Percentiles rank a stretch among this genome's conserved stretches.
Evolutionary conservation across 2,113 vertebrate genomes (phyloP).

Genomic region (Puntigrus tetrazona): DNA sequence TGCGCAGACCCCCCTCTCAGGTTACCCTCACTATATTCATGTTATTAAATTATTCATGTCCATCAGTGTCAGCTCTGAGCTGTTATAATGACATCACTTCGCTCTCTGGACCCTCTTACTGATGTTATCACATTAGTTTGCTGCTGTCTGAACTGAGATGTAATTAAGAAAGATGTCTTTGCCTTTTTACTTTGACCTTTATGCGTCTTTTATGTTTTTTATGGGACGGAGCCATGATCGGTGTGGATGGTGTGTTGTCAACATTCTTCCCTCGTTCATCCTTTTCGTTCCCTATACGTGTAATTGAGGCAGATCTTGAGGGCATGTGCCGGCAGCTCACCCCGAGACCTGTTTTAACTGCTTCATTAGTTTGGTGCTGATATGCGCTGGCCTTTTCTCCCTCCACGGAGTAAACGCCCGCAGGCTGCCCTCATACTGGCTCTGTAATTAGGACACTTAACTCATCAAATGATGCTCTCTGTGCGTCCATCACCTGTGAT

Average conservation of each 20-base stretch:
- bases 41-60: constrained; percentile 36
- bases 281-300: neutral
- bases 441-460: constrained; percentile 24
- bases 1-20: neutral
- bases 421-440: constrained; percentile 9
- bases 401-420: neutral
- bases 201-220: constrained; percentile 72
- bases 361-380: constrained; percentile 7
- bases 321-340: neutral
- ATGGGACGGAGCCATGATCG: neutral
- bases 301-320: neutral
- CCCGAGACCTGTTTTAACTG: constrained; percentile 9
- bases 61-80: constrained; percentile 11
- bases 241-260: constrained; percentile 7
- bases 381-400: constrained; percentile 7
- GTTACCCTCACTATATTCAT: constrained; percentile 20
- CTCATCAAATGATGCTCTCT: neutral
- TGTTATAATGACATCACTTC: constrained; percentile 26
- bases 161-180: constrained; percentile 21
- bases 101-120: neutral
- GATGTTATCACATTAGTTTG: constrained; percentile 24
- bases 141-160: neutral
- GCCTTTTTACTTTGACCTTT: constrained; percentile 14
- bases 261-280: neutral
- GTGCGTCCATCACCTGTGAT: neutral